phyloP scores from a whole-genome alignment of 1,140 invertebrate species.

The Achatina immaculata region DNA sequence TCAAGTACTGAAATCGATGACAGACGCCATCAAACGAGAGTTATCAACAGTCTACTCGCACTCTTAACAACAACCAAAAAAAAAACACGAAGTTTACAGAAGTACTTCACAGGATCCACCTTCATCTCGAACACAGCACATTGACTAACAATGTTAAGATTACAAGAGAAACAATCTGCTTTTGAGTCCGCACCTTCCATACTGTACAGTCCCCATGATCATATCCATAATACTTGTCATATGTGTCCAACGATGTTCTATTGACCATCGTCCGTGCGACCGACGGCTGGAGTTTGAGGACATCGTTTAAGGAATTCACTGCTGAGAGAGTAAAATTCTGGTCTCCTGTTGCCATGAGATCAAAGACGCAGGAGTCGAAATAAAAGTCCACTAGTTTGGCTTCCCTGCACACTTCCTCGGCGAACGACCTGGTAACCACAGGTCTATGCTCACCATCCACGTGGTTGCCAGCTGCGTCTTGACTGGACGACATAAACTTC shows the following conservation, averaged over 20 bases:
- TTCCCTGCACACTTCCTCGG: constrained; percentile 66
- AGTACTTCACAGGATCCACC: not conserved
- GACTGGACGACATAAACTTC: constrained; percentile 2
- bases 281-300: constrained; percentile 68
- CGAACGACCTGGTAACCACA: constrained; percentile 55
- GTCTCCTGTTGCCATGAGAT: constrained; percentile 75
- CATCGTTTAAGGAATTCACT: constrained; percentile 72
- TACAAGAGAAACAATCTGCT: not conserved
- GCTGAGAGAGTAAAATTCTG: constrained; percentile 71
- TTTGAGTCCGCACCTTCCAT: not conserved
- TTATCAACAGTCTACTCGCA: no score
- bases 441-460: constrained; percentile 10
- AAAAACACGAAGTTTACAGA: no score
- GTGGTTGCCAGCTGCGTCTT: constrained; percentile 29
- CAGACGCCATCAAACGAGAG: no score
- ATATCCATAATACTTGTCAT: constrained; percentile 38
- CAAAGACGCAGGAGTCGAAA: constrained; percentile 77
- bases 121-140: constrained; percentile 2
- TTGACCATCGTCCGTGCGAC: constrained; percentile 46
- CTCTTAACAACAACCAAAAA: no score
- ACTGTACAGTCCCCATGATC: not conserved
- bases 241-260: constrained; percentile 47
- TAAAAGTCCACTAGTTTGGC: constrained; percentile 74
- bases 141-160: not conserved
- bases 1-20: no score